A percentile compares a stretch with the other conserved stretches of the same genome.
Evolutionary conservation across 2,888 invertebrate genomes (phyloP).

Genomic region (Diaphora mendica): DNA sequence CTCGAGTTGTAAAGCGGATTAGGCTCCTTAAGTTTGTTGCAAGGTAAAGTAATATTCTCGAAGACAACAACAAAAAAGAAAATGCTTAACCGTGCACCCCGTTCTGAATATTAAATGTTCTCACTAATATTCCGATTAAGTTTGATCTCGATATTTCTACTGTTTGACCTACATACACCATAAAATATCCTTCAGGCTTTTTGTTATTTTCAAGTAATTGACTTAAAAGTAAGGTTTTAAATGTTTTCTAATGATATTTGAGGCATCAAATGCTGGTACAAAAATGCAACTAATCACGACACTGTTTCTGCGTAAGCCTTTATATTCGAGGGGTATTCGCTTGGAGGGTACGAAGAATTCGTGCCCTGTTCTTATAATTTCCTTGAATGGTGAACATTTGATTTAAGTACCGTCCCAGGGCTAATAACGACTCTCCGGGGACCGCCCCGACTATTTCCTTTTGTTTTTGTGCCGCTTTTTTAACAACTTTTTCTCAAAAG

Average conservation of each 20-base stretch:
- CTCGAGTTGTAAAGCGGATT: conserved; percentile 82
- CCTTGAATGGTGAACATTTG: conserved; percentile 84
- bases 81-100: conserved; percentile 65
- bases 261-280: conserved; percentile 50
- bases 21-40: conserved; percentile 81
- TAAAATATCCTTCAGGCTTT: not conserved
- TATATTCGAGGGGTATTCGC: conserved; percentile 71
- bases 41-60: conserved; percentile 80
- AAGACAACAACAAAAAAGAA: conserved; percentile 71
- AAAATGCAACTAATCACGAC: conserved; percentile 67
- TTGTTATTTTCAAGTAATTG: not conserved
- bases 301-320: conserved; percentile 70
- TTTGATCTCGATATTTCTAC: conserved; percentile 52
- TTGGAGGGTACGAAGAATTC: conserved; percentile 70
- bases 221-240: not conserved
- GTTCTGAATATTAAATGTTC: conserved; percentile 70
- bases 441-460: conserved; percentile 84
- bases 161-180: conserved; percentile 11
- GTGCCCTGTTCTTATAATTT: conserved; percentile 83
- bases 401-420: conserved; percentile 84
- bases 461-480: conserved; percentile 81
- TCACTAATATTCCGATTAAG: conserved; percentile 63
- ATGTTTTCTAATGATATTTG: conserved; percentile 1
- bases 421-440: conserved; percentile 77
- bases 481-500: conserved; percentile 79